Evolutionary conservation across 2,797 vertebrate genomes (phyloP).

Genomic region (Erethizon dorsatum): DNA sequence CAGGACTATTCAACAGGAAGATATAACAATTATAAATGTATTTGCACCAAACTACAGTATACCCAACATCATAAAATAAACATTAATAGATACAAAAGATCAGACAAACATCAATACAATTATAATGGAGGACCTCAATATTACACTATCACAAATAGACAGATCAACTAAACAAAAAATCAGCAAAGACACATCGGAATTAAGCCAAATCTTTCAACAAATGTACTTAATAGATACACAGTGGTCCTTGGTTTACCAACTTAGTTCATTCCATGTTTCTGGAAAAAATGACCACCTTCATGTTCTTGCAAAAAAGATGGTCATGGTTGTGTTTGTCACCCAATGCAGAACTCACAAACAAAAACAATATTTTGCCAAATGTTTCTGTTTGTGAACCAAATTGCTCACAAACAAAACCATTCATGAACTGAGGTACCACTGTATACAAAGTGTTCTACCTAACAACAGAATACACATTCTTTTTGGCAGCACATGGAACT

Average conservation of each 20-base stretch:
- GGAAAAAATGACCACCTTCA: background rate
- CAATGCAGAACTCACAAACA: background rate
- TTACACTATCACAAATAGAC: background rate
- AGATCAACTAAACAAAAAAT: background rate
- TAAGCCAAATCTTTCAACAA: background rate
- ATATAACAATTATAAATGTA: background rate
- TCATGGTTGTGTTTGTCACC: background rate
- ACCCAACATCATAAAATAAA: background rate
- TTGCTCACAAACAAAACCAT: background rate
- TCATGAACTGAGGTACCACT: background rate
- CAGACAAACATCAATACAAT: background rate
- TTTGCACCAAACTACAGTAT: background rate
- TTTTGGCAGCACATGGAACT: background rate
- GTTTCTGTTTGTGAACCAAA: background rate
- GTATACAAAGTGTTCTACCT: background rate
- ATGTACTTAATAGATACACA: background rate
- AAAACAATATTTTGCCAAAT: background rate
- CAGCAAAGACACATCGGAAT: background rate
- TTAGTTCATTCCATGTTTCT: background rate
- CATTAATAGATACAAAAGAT: background rate
- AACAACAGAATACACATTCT: background rate
- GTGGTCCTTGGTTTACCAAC: background rate
- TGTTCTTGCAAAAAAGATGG: background rate
- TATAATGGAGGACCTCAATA: background rate
- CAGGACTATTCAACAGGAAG: background rate